A percentile compares a stretch with the other conserved stretches of the same genome.
These are phyloP conservation scores for Leucophenga montana DNA, from an alignment of 2,888 invertebrate genomes.

Conservation along the genomic window DNA sequence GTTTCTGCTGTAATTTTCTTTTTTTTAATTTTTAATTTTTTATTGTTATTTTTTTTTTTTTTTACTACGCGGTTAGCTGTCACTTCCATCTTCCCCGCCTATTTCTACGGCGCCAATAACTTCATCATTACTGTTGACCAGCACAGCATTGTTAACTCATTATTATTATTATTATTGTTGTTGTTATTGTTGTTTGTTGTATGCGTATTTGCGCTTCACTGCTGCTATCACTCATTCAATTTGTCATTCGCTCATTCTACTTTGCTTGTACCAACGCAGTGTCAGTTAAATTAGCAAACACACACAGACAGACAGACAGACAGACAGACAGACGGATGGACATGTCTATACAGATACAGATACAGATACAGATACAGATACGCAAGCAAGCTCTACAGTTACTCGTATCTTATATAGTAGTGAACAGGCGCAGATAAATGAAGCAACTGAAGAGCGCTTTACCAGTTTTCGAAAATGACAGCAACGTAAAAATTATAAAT, in stretches of 20 bases:
- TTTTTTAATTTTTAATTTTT: slow-evolving; percentile 37
- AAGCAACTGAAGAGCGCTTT: no score
- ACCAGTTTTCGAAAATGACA: no score
- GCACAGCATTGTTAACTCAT: slow-evolving; percentile 32
- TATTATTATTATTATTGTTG: slow-evolving; percentile 34
- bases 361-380: not conserved
- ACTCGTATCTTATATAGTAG: no score
- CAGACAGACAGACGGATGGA: no score
- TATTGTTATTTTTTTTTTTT: slow-evolving; percentile 39
- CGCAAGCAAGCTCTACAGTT: no score
- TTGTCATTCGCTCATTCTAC: not conserved
- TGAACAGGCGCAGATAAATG: no score
- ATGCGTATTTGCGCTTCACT: not conserved
- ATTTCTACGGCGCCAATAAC: not conserved
- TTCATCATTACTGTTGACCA: not conserved
- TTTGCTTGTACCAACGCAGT: no score
- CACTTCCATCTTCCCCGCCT: no score
- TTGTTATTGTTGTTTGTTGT: slow-evolving; percentile 17
- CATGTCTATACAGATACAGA: no score
- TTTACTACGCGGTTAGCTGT: slow-evolving; percentile 18
- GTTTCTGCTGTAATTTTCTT: slow-evolving; percentile 19
- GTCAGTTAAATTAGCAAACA: slow-evolving; percentile 1
- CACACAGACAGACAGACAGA: no score
- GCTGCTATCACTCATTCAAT: slow-evolving; percentile 8
- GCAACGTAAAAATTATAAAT: no score